Percentiles rank a stretch among this genome's conserved stretches.
Conservation (phyloP, 1,140 invertebrate genomes). For the Globodera ellingtonae region DNA sequence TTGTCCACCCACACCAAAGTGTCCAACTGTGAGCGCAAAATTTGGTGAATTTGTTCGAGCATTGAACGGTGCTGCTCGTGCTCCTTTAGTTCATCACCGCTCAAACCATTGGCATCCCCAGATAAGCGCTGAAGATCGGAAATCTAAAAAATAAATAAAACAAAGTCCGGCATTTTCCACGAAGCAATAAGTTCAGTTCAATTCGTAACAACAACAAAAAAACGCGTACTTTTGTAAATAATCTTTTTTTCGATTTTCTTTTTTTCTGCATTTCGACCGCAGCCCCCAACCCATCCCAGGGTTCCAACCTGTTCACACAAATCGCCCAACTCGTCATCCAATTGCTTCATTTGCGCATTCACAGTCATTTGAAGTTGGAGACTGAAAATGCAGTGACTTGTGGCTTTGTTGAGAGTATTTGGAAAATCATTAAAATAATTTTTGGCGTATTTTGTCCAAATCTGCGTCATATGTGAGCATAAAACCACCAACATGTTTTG, state of each 20-base stretch:
- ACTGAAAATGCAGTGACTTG: conserved; percentile 7
- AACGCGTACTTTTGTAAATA: not conserved
- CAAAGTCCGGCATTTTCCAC: not conserved
- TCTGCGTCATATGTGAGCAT: conserved; percentile 1
- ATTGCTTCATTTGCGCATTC: conserved; percentile 40
- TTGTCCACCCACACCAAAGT: conserved; percentile 44
- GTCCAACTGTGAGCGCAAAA: conserved; percentile 38
- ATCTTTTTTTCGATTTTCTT: too few species aligned
- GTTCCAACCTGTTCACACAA: conserved; percentile 35
- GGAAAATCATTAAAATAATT: conserved; percentile 5
- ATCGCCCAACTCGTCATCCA: conserved; percentile 38
- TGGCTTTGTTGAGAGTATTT: not conserved
- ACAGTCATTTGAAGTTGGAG: conserved; percentile 38
- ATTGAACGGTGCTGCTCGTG: conserved; percentile 9
- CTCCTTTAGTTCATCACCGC: conserved; percentile 19
- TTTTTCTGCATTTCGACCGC: too few species aligned
- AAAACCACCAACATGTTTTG: conserved; percentile 39
- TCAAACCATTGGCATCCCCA: conserved; percentile 1
- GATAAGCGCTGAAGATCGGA: conserved; percentile 28
- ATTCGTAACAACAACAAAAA: conserved; percentile 6
- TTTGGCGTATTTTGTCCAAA: not conserved
- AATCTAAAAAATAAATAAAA: conserved; percentile 22
- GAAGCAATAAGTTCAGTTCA: conserved; percentile 4
- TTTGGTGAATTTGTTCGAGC: conserved; percentile 42
- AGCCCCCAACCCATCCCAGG: too few species aligned